Conservation (phyloP, 2,113 vertebrate species). For the Uropsilus gracilis region DNA sequence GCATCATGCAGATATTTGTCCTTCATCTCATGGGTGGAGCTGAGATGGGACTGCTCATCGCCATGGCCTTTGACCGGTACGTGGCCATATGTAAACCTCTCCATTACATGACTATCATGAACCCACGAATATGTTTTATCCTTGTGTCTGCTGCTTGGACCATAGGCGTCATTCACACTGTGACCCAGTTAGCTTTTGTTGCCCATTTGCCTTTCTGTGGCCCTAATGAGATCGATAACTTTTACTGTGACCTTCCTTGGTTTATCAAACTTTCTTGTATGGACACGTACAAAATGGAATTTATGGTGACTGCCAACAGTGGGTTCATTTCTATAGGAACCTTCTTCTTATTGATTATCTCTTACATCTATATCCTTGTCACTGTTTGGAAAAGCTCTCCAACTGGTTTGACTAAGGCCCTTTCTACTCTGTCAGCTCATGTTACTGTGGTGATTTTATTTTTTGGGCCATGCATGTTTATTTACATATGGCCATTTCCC, state of each 20-base stretch:
- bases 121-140: neutral
- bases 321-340: constrained; percentile 64
- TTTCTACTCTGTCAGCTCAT: constrained; percentile 72
- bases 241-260: constrained; percentile 54
- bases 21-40: constrained; percentile 61
- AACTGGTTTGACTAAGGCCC: constrained; percentile 49
- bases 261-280: constrained; percentile 56
- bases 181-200: constrained; percentile 3
- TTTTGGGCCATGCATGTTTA: constrained; percentile 53
- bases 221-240: constrained; percentile 32
- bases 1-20: constrained; percentile 73
- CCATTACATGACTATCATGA: constrained; percentile 46
- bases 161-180: constrained; percentile 26
- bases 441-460: constrained; percentile 59
- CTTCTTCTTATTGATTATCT: constrained; percentile 70
- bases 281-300: constrained; percentile 49
- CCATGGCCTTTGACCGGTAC: constrained; percentile 72
- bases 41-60: constrained; percentile 63
- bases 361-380: constrained; percentile 73
- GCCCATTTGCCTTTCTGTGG: constrained; percentile 47
- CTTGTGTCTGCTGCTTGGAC: neutral
- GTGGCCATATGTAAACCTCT: constrained; percentile 68
- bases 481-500: constrained; percentile 55
- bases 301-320: constrained; percentile 72
- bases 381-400: constrained; percentile 44